Conservation (phyloP, 1,140 invertebrate species). For the Tetranychus cinnabarinus region DNA sequence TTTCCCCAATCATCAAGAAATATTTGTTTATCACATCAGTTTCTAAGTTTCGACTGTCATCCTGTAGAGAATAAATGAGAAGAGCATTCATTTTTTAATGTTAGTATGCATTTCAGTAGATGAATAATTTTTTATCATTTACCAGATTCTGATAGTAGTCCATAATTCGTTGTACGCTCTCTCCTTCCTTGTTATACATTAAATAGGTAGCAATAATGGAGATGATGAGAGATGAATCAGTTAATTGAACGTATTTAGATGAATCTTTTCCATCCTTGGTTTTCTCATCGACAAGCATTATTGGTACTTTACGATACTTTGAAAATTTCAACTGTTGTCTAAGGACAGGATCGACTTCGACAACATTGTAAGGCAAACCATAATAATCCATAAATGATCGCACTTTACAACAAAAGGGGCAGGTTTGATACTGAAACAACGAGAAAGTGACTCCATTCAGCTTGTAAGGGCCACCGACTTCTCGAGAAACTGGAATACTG, state of each 20-base stretch:
- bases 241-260: constrained; percentile 38
- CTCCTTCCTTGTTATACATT: constrained; percentile 24
- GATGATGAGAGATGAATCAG: constrained; percentile 83
- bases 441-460: constrained; percentile 40
- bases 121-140: constrained; percentile 18
- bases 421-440: constrained; percentile 87
- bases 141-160: constrained; percentile 26
- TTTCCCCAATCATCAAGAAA: constrained; percentile 61
- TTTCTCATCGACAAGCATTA: constrained; percentile 43
- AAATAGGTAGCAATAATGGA: constrained; percentile 59
- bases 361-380: constrained; percentile 79
- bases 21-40: constrained; percentile 76
- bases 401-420: constrained; percentile 95
- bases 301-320: constrained; percentile 81
- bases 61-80: neutral
- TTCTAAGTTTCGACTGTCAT: constrained; percentile 16
- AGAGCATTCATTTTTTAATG: neutral
- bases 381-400: constrained; percentile 76
- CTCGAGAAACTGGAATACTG: neutral
- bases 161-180: constrained; percentile 41
- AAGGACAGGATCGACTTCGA: constrained; percentile 87
- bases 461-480: constrained; percentile 9
- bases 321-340: constrained; percentile 80
- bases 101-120: constrained; percentile 27
- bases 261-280: neutral